Base-by-base conservation (phyloP, 2,113 vertebrate genomes). In the Peromyscus polionotus region DNA sequence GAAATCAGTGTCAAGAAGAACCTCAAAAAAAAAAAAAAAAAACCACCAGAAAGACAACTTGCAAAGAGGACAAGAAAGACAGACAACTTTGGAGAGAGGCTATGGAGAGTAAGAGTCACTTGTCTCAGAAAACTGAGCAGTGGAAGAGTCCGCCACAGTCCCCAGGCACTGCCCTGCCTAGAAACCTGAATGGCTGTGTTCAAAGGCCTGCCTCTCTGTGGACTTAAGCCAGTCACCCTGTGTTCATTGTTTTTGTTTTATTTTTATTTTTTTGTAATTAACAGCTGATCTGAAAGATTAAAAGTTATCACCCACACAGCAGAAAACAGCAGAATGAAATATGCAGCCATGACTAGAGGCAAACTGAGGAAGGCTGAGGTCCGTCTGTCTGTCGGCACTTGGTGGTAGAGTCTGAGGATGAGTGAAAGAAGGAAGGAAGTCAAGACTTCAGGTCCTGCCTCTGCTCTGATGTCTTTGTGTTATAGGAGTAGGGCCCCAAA, bases 1-100 rank as follows among this genome's bases (percentile, higher is more conserved):
- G 59, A 63, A 42, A 84, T 31, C 48, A 89, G 61, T 67, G 59
- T 93, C 10, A 93, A n/a, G 54, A 91, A 94, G 94, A 59, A 26
- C 31, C 83, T 63, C 0, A 0, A 70, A 65, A 67, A 17, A 68
- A 68, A 67, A 67, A 10, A 95, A 42, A 48, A 33, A 65, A 45
- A 26, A 45, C n/a, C n/a, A n/a, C 13, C n/a, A 20, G 48, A n/a
- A 81, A 54, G 79, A 7, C n/a, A 39, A 16, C n/a, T 59, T n/a
- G 10, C 36, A n/a, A 22, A 24, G 19, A n/a, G 51, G 31, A 54
- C 19, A 65, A 28, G n/a, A 45, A 65, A 84, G 59, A 22, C 81
- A 81, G 79, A 48, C 57, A 61, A 26, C 36, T 17, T 57, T n/a
- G 36, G 54, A 81, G 51, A n/a, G 51, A 13, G 79, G 4, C 61